Base-by-base conservation (phyloP, 2,113 vertebrate genomes). In the Todiramphus chloris region DNA sequence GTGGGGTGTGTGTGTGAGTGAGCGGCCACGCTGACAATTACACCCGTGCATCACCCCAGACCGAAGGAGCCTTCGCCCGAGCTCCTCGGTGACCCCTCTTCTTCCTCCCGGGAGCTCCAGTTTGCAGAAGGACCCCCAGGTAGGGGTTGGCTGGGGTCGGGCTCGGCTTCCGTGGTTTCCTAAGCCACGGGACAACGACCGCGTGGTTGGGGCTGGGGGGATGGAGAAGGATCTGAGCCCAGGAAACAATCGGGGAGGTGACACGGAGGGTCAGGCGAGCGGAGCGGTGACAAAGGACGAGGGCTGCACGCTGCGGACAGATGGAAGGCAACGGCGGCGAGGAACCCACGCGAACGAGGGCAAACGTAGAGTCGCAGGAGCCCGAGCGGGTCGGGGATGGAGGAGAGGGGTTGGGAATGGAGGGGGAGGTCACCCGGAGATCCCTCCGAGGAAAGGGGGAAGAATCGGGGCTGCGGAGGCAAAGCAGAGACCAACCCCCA, bases 221-320 rank as follows among this genome's bases (percentile, higher is more conserved):
- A 37, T 30, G 74, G 53, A 43, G 66, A 55, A 48, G 60, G 94
- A 94, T 83, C 31, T 1, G 77, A 93, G 93, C 92, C 50, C 24
- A 0, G 82, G 75, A 25, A 70, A 88, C 68, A 89, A 87, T 41
- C 76, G 3, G 14, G 8, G 89, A 89, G 88, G 82, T 3, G 33
- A 83, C 87, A 62, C 39, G 8, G 92, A 96, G 94, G 96, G 96
- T 93, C 91, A 91, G 90, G 90, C 44, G 41, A 86, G 89, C 81
- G 48, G 92, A 85, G 93, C 24, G 0, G 91, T 28, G 94, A 96
- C 96, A 96, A 95, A 96, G 96, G 90, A 80, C 3, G 0, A 44
- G 82, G 85, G 86, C 56, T 94, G 76, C 93, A 35, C 1, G 93
- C 92, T 93, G 85, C 91, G 95, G 91, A 73, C 94, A 96, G 91